Conservation (phyloP, 2,888 invertebrate species). For the Torymus tubicola region DNA sequence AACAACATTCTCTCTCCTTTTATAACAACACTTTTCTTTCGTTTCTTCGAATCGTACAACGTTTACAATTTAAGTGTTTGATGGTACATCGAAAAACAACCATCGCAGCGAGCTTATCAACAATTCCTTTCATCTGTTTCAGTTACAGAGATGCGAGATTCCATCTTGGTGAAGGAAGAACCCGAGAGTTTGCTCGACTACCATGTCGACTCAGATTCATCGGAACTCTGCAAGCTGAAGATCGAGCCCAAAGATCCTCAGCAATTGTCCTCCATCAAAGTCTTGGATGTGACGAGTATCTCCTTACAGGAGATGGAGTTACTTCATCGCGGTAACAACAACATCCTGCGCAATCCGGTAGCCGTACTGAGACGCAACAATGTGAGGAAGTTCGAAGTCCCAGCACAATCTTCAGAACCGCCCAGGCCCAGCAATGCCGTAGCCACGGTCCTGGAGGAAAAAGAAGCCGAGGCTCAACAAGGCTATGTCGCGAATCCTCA, state of each 20-base stretch:
- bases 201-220: not conserved
- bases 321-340: slow-evolving; percentile 29
- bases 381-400: not conserved
- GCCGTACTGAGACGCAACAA: slow-evolving; percentile 2
- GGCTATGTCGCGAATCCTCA: not conserved
- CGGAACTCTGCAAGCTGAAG: not conserved
- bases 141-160: slow-evolving; percentile 22
- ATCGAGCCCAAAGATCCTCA: slow-evolving; percentile 17
- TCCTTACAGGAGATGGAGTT: slow-evolving; percentile 54
- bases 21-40: slow-evolving; percentile 36
- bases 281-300: slow-evolving; percentile 53
- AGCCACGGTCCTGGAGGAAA: slow-evolving; percentile 46
- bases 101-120: no score
- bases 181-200: slow-evolving; percentile 7
- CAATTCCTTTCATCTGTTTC: slow-evolving; percentile 33
- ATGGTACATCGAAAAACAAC: slow-evolving; percentile 6
- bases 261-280: slow-evolving; percentile 38
- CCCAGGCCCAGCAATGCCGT: slow-evolving; percentile 52
- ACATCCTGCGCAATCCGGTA: slow-evolving; percentile 47
- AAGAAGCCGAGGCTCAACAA: slow-evolving; percentile 19
- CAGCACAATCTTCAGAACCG: not conserved
- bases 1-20: slow-evolving; percentile 46
- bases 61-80: slow-evolving; percentile 44
- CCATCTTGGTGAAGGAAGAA: slow-evolving; percentile 37
- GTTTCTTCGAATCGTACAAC: slow-evolving; percentile 35